These are phyloP conservation scores for Hycleus phaleratus DNA, from an alignment of 1,140 invertebrate genomes.

Conservation along the genomic window DNA sequence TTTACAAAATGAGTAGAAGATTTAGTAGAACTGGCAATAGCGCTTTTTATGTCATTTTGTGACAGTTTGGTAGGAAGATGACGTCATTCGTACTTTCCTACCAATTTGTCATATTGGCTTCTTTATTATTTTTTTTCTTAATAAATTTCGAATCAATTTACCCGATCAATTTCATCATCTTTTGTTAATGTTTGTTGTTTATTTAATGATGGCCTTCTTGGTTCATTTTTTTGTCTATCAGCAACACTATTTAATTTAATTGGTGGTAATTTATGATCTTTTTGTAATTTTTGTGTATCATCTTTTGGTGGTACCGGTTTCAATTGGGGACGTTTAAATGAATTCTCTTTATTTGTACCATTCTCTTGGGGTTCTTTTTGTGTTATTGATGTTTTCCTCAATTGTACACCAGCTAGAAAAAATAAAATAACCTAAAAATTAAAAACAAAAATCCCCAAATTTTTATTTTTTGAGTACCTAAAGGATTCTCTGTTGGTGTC, in stretches of 20 bases:
- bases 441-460: too few relatives aligned
- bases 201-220: slow-evolving; percentile 14
- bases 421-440: background rate
- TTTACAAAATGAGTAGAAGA: too few relatives aligned
- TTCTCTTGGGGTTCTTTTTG: slow-evolving; percentile 35
- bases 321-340: slow-evolving; percentile 32
- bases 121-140: background rate
- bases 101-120: too few relatives aligned
- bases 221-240: slow-evolving; percentile 27
- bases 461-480: slow-evolving; percentile 18
- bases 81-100: too few relatives aligned
- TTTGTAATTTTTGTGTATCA: slow-evolving; percentile 27
- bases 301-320: slow-evolving; percentile 36
- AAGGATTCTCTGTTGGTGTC: slow-evolving; percentile 40
- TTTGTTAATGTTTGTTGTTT: slow-evolving; percentile 14
- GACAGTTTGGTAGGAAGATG: too few relatives aligned
- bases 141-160: slow-evolving; percentile 9
- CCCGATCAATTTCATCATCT: slow-evolving; percentile 26
- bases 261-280: slow-evolving; percentile 32
- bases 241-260: slow-evolving; percentile 31
- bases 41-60: too few relatives aligned
- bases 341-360: slow-evolving; percentile 33
- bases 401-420: slow-evolving; percentile 27
- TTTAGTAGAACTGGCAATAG: too few relatives aligned
- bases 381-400: slow-evolving; percentile 28